Base-by-base conservation (phyloP, 92 coral and sea anemone species). In the Palythoa grandiflora region DNA sequence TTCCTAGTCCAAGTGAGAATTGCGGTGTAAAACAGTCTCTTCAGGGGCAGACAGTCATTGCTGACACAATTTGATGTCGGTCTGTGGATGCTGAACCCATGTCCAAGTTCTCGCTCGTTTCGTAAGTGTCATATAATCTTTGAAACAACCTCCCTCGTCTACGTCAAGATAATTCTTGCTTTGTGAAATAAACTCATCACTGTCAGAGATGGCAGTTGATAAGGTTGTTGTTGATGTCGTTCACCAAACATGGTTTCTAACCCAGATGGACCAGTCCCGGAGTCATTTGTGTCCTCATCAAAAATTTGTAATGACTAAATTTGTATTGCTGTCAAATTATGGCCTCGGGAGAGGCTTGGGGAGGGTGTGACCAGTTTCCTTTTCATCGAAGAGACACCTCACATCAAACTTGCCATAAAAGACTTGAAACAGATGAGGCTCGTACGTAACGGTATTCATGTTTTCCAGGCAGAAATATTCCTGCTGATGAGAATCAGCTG, bases 391-490 rank as follows among this genome's bases (percentile, higher is more conserved):
- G 37, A 66, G 28, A 66, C 71, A 66, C 38, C 71, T 36, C 71
- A 66, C 71, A 66, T 66, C n/a, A 65, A 28, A 65, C 71, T 16
- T 65, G 35, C 71, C 36, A 65, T 65, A 28, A 65, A 68, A 68
- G 38, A 19, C 73, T 68, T 38, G 73, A 20, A 68, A 3, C 39
- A 68, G 73, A 40, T 68, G 73, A 68, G 73, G 73, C 73, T 68
- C 73, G 73, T 68, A 68, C 73, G 73, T 68, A 68, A 68, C 73
- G 10, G 38, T 68, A 38, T 68, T 68, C 73, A 68, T 21, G 20
- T 68, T 68, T 68, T 68, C 73, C 73, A 68, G 73, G 73, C 73
- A 68, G 73, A 68, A 38, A 68, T 68, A 68, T 19, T 68, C 73
- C 73, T 68, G 38, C 16, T 40, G 3, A 40, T 0, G 47, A 40